A percentile compares a stretch with the other conserved stretches of the same genome.
Conservation (phyloP, 2,797 vertebrate species). For the Centroberyx gerrardi region DNA sequence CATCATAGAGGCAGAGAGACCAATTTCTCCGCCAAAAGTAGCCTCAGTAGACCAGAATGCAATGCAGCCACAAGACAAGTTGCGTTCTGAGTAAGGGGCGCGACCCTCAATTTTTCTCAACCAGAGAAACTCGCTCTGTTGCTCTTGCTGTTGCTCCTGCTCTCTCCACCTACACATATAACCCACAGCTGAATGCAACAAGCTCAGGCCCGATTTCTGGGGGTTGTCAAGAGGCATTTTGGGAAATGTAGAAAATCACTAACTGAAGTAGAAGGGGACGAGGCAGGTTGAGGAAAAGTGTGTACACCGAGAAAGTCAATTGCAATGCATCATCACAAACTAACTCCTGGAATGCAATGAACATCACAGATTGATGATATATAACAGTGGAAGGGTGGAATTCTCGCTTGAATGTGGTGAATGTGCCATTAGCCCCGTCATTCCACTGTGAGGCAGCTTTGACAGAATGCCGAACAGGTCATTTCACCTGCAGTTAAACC, state of each 20-base stretch:
- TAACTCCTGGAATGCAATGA: neutral
- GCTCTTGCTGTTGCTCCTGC: too few relatives aligned
- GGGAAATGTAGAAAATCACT: neutral
- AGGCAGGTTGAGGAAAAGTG: neutral
- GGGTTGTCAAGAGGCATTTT: neutral
- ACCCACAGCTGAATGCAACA: neutral
- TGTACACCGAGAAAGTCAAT: neutral
- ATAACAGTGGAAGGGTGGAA: neutral
- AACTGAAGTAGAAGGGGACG: neutral
- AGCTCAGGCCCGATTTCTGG: neutral
- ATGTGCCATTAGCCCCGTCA: neutral
- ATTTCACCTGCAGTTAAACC: constrained; percentile 5
- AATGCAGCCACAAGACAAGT: neutral
- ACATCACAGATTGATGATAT: neutral
- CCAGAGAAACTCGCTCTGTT: too few relatives aligned
- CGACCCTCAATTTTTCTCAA: too few relatives aligned
- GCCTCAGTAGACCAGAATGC: neutral
- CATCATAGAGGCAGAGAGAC: neutral
- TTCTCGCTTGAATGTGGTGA: neutral
- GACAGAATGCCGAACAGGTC: constrained; percentile 11
- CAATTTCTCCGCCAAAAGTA: neutral
- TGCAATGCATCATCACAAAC: neutral
- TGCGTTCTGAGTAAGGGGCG: neutral
- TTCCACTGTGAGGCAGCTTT: constrained; percentile 12
- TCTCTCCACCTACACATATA: neutral